Conservation (phyloP, 1,140 invertebrate genomes). For the Platorchestia sp. region DNA sequence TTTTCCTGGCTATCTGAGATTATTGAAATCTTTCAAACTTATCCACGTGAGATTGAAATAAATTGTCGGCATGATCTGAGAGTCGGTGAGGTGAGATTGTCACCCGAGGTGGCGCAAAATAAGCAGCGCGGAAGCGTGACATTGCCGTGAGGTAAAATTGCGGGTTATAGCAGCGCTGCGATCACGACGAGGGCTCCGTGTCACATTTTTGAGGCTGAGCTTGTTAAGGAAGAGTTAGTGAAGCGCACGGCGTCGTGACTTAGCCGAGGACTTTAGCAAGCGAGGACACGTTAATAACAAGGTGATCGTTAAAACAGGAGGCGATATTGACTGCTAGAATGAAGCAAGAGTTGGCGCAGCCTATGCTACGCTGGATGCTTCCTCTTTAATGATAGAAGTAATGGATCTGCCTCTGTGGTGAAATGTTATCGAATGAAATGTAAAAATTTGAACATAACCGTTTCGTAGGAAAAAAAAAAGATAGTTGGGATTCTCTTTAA, state of each 20-base stretch:
- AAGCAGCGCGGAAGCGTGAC: background rate
- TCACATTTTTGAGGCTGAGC: background rate
- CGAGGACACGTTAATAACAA: background rate
- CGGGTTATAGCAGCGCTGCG: background rate
- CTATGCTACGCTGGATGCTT: background rate
- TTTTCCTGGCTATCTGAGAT: background rate
- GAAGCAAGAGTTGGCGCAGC: background rate
- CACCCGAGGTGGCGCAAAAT: background rate
- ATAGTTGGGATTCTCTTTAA: too few relatives aligned
- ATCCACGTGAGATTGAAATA: background rate
- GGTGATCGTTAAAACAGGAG: background rate
- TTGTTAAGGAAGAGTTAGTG: conserved; percentile 8
- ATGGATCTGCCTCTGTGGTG: too few relatives aligned
- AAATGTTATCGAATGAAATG: too few relatives aligned
- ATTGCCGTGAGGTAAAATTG: background rate
- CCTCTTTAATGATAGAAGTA: background rate
- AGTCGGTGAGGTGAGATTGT: background rate
- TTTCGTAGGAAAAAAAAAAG: too few relatives aligned
- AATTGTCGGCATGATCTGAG: background rate
- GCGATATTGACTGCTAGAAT: background rate
- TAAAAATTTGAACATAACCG: too few relatives aligned
- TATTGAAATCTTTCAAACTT: background rate
- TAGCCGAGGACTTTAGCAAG: background rate
- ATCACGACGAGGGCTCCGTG: background rate
- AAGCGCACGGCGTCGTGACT: background rate